Evolutionary conservation across 2,797 vertebrate species (phyloP).

Genomic region (Setipinna tenuifilis): DNA sequence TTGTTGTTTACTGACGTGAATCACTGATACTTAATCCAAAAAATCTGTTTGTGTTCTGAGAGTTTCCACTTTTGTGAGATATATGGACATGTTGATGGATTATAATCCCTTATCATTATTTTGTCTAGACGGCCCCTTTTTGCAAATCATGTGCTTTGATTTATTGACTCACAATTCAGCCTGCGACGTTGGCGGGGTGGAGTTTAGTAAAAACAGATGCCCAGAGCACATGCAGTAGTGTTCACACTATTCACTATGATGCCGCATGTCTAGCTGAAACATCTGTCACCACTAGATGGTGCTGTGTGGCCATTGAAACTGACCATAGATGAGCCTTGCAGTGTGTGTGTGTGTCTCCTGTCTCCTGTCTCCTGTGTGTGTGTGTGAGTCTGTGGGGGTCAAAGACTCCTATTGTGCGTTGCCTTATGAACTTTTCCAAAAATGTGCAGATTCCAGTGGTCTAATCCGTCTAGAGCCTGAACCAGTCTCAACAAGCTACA

Average conservation of each 20-base stretch:
- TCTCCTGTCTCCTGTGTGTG: neutral
- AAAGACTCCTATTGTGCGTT: neutral
- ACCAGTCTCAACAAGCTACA: neutral
- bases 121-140: neutral
- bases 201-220: slow-evolving; percentile 64
- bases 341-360: no score
- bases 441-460: slow-evolving; percentile 2
- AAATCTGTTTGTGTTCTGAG: neutral
- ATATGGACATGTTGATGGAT: neutral
- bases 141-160: neutral
- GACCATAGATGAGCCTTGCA: neutral
- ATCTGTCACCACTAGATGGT: slow-evolving; percentile 69
- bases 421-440: neutral
- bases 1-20: neutral
- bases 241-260: neutral
- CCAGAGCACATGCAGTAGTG: neutral
- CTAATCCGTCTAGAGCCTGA: neutral
- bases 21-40: neutral
- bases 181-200: slow-evolving; percentile 62
- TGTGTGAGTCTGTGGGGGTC: neutral
- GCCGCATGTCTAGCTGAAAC: neutral
- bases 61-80: neutral
- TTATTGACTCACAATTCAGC: slow-evolving; percentile 15
- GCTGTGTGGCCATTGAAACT: slow-evolving; percentile 53
- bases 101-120: neutral